Evolutionary conservation across 2,113 vertebrate genomes (phyloP), one percentile per base, ranked within the genome.

Genomic region (cat (Felis catus)): DNA sequence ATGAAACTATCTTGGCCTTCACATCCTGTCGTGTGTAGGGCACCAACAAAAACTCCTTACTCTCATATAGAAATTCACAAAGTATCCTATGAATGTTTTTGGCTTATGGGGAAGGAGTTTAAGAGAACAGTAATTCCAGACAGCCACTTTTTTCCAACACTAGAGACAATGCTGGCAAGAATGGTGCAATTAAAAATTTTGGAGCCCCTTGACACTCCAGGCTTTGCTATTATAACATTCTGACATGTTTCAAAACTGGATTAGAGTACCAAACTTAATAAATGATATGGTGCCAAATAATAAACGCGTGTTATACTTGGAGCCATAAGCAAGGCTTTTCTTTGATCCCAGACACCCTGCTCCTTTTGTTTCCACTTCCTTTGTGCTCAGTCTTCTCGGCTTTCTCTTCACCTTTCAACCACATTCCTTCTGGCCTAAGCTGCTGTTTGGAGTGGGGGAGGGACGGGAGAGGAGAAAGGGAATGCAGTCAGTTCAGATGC

Each of bases 351-450:
- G 71, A 84, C 41, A 88, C 70, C 51, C 71, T 31, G 61, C 45
- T 92, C 86, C 73, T 97, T 97, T 96, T 97, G 92, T 95, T 90
- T 97, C 92, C 89, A 71, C 61, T 39, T 95, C 76, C 82, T 97
- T 97, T 98, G 94, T 97, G 92, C 96, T 97, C 88, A 79, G 3
- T 92, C 79, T 95, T 95, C 87, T 95, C 3, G 15, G 83, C 65
- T 97, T 98, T 97, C 98, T 83, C 89, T 89, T 73, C 61, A 93
- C 92, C 97, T 97, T 97, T 94, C 81, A 95, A 96, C 91, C 41
- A 85, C 97, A 98, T 98, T 97, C 97, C 95, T 97, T 89, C 66
- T 10, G 74, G 80, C 76, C 90, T 95, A 94, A 96, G 73, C 87
- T 87, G 87, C 58, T 36, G 45, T 78, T 94, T 61, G 61, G 41